These are phyloP conservation scores for Engraulis encrasicolus DNA, from an alignment of 2,113 vertebrate species.

Conservation along the genomic window DNA sequence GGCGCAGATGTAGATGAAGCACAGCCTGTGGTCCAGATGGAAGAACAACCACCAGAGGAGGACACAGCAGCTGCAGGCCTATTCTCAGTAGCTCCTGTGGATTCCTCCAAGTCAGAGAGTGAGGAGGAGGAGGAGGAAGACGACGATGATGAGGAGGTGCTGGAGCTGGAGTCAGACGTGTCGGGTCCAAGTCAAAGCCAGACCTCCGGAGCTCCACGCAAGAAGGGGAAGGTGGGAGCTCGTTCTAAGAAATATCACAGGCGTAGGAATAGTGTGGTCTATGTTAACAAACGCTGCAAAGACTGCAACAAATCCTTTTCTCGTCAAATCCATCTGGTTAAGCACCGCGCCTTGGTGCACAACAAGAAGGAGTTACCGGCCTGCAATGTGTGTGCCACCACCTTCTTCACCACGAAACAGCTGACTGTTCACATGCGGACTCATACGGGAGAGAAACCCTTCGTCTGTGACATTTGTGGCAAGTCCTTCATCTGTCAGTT, in stretches of 20 bases:
- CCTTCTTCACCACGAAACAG: background rate
- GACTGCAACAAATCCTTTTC: background rate
- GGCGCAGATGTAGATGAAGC: too few species aligned
- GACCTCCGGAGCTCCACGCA: background rate
- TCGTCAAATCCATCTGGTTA: background rate
- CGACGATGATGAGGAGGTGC: too few species aligned
- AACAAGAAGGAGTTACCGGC: background rate
- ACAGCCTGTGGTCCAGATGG: too few species aligned
- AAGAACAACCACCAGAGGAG: too few species aligned
- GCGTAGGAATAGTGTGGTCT: too few species aligned
- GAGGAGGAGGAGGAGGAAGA: background rate
- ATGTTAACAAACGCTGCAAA: too few species aligned
- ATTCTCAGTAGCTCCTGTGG: background rate
- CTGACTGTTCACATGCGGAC: background rate
- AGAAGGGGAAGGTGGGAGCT: too few species aligned
- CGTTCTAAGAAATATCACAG: too few species aligned
- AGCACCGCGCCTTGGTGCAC: background rate
- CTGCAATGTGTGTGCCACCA: background rate
- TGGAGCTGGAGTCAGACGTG: background rate
- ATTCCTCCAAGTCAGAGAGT: background rate
- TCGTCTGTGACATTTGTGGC: background rate
- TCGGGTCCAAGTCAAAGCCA: background rate
- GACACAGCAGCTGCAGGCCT: too few species aligned
- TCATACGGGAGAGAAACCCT: background rate
- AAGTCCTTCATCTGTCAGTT: background rate